Evolutionary conservation across 2,113 vertebrate genomes (phyloP).

Genomic region (Pollimyrus isidori): DNA sequence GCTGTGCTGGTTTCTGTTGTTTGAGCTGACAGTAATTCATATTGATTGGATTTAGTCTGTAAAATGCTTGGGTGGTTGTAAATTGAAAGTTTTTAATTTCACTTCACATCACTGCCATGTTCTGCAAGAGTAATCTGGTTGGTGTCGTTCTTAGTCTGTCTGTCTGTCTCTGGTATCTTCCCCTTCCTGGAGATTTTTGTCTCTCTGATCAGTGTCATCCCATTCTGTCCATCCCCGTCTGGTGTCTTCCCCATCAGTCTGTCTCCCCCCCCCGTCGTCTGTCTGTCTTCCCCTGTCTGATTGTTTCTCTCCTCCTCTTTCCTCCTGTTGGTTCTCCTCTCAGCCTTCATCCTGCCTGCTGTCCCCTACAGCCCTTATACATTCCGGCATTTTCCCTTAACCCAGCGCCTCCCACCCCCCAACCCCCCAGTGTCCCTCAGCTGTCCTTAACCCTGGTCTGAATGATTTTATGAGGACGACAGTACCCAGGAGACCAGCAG

Average conservation of each 20-base stretch:
- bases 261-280: no score
- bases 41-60: constrained; percentile 16
- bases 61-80: constrained; percentile 10
- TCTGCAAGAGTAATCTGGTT: background rate
- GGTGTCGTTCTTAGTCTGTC: background rate
- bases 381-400: background rate
- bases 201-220: background rate
- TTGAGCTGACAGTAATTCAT: constrained; percentile 14
- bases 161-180: background rate
- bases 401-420: background rate
- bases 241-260: background rate
- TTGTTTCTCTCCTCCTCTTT: background rate
- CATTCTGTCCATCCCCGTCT: background rate
- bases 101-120: background rate
- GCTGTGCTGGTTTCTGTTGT: background rate
- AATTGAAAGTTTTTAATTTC: constrained; percentile 25
- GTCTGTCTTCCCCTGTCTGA: background rate
- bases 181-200: background rate
- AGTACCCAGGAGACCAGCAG: background rate
- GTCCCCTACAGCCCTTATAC: background rate
- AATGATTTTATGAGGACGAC: background rate
- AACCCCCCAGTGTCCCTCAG: background rate
- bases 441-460: background rate
- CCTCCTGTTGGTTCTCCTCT: background rate
- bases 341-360: no score